These are phyloP conservation scores for Gambelia wislizenii DNA, from an alignment of 2,797 vertebrate species.

Conservation along the genomic window DNA sequence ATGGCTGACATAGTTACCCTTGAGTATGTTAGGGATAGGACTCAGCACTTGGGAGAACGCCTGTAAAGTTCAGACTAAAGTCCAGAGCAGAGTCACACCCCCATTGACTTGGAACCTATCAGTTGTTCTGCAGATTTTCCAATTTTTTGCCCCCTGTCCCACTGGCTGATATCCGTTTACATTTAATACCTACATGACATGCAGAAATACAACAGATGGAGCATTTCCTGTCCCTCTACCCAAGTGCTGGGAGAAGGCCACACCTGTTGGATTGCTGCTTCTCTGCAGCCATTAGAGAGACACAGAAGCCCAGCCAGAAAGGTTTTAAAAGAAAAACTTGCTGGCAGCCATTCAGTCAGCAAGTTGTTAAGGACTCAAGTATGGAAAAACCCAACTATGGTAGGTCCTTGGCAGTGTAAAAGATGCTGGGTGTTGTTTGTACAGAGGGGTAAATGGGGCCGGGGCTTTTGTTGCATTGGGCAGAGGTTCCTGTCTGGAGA, in stretches of 20 bases:
- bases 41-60: too few species aligned
- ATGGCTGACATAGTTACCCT: too few species aligned
- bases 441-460: neutral
- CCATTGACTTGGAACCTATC: too few species aligned
- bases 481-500: neutral
- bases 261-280: neutral
- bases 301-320: neutral
- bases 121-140: neutral
- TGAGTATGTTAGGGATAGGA: too few species aligned
- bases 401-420: neutral
- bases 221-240: too few species aligned
- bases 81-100: too few species aligned
- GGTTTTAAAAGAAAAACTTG: neutral
- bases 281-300: neutral
- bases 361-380: neutral
- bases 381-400: neutral
- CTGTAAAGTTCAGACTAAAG: too few species aligned
- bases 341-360: neutral
- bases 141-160: neutral
- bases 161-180: neutral
- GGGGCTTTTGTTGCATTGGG: neutral
- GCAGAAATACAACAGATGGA: neutral
- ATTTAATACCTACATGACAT: neutral
- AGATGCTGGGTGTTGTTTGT: neutral
- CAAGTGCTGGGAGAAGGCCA: neutral